phyloP scores from a whole-genome alignment of 2,797 vertebrate genomes.

The Siniperca obscura region DNA sequence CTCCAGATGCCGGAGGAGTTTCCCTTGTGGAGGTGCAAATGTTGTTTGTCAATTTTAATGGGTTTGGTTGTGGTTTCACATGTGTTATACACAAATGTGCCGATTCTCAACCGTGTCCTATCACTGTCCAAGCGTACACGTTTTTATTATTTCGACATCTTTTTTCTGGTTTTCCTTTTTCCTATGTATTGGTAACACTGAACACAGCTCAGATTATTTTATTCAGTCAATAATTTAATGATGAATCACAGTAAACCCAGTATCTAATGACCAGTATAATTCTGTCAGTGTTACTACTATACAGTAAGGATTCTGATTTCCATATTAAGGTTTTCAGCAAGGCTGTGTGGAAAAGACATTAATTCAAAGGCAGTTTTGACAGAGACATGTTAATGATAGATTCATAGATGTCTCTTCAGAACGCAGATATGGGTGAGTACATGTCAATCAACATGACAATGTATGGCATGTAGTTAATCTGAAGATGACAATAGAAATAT shows the following conservation, averaged over 20 bases:
- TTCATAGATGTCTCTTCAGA: constrained; percentile 2
- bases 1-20: constrained; percentile 21
- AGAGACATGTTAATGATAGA: constrained; percentile 24
- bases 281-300: neutral
- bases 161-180: neutral
- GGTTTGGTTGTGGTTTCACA: neutral
- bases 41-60: constrained; percentile 14
- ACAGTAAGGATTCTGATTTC: constrained; percentile 10
- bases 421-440: neutral
- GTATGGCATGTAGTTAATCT: constrained; percentile 12
- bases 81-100: neutral
- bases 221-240: neutral
- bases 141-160: neutral
- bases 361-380: constrained; percentile 28
- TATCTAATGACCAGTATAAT: neutral
- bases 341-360: constrained; percentile 6
- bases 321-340: constrained; percentile 1
- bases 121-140: neutral
- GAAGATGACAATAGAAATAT: constrained; percentile 18
- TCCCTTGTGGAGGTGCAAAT: neutral
- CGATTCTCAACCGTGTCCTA: neutral
- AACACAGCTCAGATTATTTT: neutral
- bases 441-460: constrained; percentile 13
- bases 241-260: constrained; percentile 1
- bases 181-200: neutral